Base-by-base conservation (phyloP, 2,797 vertebrate species). In the Somateria mollissima region DNA sequence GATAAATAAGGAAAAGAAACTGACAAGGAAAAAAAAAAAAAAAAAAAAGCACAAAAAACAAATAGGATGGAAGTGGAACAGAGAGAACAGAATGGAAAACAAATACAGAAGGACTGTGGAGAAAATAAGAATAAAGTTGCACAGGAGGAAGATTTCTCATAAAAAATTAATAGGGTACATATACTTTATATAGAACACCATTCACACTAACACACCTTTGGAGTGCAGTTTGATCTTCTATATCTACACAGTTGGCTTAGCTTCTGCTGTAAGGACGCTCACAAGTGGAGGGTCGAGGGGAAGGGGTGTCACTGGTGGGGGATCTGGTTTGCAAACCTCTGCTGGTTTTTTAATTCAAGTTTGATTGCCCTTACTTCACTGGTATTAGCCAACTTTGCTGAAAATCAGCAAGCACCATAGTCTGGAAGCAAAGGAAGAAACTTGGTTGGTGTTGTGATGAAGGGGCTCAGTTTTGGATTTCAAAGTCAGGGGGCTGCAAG, bases 121-220 rank as follows among this genome's bases (percentile, higher is more conserved):
- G 92, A 90, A 87, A 91, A 80, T 57, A 80, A 64, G 69, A 89
- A 56, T 90, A 84, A 92, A 95, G 88, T 84, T 83, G 82, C 51
- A 81, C 62, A 91, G 82, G 90, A 95, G 65, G 45, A 94, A 88
- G 65, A 92, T 92, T 96, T 94, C 91, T 87, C 89, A 94, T 96
- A 83, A 96, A 97, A 96, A 97, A 95, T 93, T 93, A 95, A 95
- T 94, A 94, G 43, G 25, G 91, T 86, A 95, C 75, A 86, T 94
- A 96, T 82, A 93, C 90, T 93, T 96, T 84, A 93, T 94, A 90
- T 90, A 96, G 91, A 96, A 90, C 77, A 77, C 60, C 54, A 84
- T 95, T 95, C 93, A 94, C 2, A 1, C 83, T 60, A 89, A 58
- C 90, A 89, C 57, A 87, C 75, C 75, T 95, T 95, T 84, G 77